Conservation (phyloP, 2,888 invertebrate species). For the Drosophila algonquin region DNA sequence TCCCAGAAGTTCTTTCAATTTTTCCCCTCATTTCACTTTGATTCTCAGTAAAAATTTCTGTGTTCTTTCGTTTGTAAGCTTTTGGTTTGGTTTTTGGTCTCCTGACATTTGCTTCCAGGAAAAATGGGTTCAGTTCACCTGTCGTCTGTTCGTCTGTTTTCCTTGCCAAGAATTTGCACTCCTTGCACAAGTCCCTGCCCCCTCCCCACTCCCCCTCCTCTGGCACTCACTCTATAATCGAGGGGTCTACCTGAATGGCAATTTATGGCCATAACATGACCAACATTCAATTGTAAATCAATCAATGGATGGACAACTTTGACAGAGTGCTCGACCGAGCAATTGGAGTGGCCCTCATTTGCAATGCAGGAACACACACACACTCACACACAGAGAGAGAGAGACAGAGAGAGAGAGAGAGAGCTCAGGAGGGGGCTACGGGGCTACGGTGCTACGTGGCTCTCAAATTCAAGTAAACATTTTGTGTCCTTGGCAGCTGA, state of each 20-base stretch:
- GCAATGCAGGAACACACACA: slow-evolving; percentile 43
- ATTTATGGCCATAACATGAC: slow-evolving; percentile 45
- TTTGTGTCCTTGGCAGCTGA: slow-evolving; percentile 62
- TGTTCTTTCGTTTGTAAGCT: background rate
- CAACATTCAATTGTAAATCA: slow-evolving; percentile 62
- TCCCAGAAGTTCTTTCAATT: background rate
- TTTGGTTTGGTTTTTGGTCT: background rate
- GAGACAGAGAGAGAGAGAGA: background rate
- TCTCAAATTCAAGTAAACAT: slow-evolving; percentile 29
- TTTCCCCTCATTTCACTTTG: background rate
- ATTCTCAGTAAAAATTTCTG: no score
- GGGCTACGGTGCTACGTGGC: background rate
- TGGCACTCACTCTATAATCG: background rate
- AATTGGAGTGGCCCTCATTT: slow-evolving; percentile 42
- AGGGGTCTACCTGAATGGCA: slow-evolving; percentile 20
- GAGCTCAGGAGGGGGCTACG: background rate
- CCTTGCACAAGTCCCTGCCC: background rate
- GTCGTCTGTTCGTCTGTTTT: no score
- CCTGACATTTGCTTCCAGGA: background rate
- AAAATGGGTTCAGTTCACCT: no score
- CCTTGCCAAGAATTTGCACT: background rate
- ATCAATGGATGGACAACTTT: slow-evolving; percentile 49
- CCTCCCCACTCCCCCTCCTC: background rate
- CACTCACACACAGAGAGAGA: background rate
- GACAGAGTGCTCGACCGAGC: slow-evolving; percentile 19